These are phyloP conservation scores for Phrixothrix hirtus DNA, from an alignment of 2,888 invertebrate species.

Conservation along the genomic window DNA sequence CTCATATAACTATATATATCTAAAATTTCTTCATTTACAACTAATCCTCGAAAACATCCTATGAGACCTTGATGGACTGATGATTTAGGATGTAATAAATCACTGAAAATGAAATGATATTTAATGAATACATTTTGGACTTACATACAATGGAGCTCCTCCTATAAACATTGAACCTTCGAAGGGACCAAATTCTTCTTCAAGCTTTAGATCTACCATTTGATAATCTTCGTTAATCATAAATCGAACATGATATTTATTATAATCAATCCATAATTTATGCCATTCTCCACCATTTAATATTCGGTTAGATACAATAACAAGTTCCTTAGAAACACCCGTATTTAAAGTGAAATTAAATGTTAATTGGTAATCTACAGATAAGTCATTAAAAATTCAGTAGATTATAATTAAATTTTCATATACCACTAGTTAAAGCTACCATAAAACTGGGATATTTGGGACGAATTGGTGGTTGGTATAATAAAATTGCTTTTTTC, in stretches of 20 bases:
- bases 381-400: too few relatives aligned
- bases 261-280: constrained; percentile 93
- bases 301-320: constrained; percentile 78
- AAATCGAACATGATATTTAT: constrained; percentile 89
- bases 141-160: constrained; percentile 85
- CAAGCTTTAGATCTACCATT: constrained; percentile 82
- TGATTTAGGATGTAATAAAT: constrained; percentile 74
- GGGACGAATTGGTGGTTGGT: constrained; percentile 87
- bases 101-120: constrained; percentile 62
- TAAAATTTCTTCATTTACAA: constrained; percentile 87
- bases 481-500: constrained; percentile 83
- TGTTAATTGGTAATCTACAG: constrained; percentile 77
- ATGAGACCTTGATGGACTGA: constrained; percentile 87
- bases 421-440: constrained; percentile 79
- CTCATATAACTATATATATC: constrained; percentile 93
- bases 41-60: constrained; percentile 90
- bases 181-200: constrained; percentile 90
- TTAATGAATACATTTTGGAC: too few relatives aligned
- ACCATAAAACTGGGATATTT: constrained; percentile 93
- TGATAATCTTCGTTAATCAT: constrained; percentile 89
- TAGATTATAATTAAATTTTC: too few relatives aligned
- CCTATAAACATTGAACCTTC: constrained; percentile 94
- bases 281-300: constrained; percentile 95
- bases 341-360: constrained; percentile 90
- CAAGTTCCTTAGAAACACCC: constrained; percentile 78